Evolutionary conservation across 2,888 invertebrate species (phyloP).

Genomic region (Brachypterus glaber): DNA sequence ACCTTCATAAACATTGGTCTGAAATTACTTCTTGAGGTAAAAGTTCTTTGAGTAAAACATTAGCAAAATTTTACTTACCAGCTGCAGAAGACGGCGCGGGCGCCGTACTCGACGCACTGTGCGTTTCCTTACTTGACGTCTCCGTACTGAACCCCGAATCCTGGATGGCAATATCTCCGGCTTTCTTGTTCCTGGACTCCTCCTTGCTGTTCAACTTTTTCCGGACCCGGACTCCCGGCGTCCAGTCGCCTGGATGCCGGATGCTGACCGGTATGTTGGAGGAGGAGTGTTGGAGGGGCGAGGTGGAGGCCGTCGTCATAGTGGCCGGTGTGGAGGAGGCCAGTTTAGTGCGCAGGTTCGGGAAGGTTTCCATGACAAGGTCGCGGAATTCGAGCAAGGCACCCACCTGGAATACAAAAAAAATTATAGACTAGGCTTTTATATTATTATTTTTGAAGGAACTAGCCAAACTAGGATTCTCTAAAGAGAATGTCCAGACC

Average conservation of each 20-base stretch:
- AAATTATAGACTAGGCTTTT: too few relatives aligned
- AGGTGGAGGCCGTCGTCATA: conserved; percentile 39
- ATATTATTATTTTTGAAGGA: too few relatives aligned
- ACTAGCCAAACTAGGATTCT: too few relatives aligned
- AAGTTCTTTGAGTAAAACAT: too few relatives aligned
- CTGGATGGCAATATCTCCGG: conserved; percentile 53
- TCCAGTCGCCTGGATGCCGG: conserved; percentile 54
- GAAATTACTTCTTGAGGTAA: too few relatives aligned
- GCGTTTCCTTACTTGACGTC: conserved; percentile 73
- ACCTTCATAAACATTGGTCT: too few relatives aligned
- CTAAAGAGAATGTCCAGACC: too few relatives aligned
- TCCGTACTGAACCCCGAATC: conserved; percentile 89
- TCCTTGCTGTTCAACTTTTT: conserved; percentile 35
- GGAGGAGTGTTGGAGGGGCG: conserved; percentile 30
- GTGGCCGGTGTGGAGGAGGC: conserved; percentile 48
- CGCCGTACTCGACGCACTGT: conserved; percentile 59
- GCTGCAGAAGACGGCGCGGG: conserved; percentile 40
- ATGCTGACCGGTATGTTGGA: conserved; percentile 47
- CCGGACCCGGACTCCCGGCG: conserved; percentile 70
- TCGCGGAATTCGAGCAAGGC: conserved; percentile 85
- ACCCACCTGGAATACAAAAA: too few relatives aligned
- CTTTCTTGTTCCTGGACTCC: conserved; percentile 35
- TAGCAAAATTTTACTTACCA: conserved; percentile 17
- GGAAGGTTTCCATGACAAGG: conserved; percentile 90
- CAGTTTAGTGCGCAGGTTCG: conserved; percentile 82